Conservation (phyloP, 2,113 vertebrate species). For the Dendrocopos noguchii region DNA sequence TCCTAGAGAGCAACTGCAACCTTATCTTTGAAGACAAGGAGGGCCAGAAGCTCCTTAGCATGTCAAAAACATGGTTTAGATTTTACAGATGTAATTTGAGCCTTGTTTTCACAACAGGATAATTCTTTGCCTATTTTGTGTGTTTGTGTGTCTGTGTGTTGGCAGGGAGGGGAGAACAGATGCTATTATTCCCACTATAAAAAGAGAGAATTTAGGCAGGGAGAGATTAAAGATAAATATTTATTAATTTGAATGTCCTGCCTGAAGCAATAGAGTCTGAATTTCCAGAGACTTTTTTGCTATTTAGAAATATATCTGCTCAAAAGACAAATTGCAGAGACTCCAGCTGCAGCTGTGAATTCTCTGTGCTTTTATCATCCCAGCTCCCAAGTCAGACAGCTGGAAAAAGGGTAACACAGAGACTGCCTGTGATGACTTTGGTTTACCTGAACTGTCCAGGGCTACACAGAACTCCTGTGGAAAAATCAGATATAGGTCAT, state of each 20-base stretch:
- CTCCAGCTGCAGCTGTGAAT: neutral
- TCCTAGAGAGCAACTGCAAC: neutral
- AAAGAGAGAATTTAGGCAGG: neutral
- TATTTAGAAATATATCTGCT: neutral
- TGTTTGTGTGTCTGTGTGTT: neutral
- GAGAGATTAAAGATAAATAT: slow-evolving; percentile 16
- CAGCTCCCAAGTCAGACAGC: neutral
- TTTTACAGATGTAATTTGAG: neutral
- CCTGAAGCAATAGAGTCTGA: neutral
- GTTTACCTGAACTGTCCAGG: neutral
- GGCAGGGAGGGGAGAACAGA: neutral
- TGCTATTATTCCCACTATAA: neutral
- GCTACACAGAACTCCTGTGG: neutral
- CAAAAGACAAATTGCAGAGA: neutral
- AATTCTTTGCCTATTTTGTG: neutral
- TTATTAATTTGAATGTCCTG: slow-evolving; percentile 19
- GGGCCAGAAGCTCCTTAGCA: neutral
- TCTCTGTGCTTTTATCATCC: neutral
- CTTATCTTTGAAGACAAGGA: neutral
- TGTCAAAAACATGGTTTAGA: neutral
- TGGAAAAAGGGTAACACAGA: neutral
- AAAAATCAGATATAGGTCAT: neutral
- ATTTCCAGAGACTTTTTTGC: neutral
- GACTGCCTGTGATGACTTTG: neutral
- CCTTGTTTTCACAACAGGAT: neutral